Conservation (phyloP, 2,113 vertebrate species). For the Cryptotis parvus region DNA sequence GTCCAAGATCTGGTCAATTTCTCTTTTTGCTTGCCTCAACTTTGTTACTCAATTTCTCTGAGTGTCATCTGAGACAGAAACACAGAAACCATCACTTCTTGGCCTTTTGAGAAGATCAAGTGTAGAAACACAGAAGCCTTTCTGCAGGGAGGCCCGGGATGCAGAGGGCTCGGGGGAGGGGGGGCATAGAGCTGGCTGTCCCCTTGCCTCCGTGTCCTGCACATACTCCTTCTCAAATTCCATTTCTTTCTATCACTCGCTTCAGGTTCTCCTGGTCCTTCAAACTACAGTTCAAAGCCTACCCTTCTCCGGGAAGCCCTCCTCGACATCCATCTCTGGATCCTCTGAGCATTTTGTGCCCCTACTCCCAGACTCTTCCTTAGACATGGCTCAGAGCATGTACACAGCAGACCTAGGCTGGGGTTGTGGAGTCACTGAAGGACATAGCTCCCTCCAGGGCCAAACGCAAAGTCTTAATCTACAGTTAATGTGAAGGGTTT, state of each 20-base stretch:
- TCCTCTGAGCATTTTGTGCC: not conserved
- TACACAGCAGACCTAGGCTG: not conserved
- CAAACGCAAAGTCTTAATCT: not conserved
- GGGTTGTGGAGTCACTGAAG: not conserved
- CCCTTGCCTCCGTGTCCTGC: not conserved
- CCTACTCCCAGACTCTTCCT: not conserved
- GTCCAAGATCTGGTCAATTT: not conserved
- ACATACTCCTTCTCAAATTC: not conserved
- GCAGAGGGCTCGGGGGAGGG: not conserved
- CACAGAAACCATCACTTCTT: too few species aligned
- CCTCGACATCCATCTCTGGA: not conserved
- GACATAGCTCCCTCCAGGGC: not conserved
- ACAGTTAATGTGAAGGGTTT: too few species aligned
- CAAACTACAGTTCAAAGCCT: not conserved
- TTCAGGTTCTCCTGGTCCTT: not conserved
- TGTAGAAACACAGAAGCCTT: not conserved
- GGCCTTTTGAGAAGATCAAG: too few species aligned
- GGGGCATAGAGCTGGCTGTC: not conserved
- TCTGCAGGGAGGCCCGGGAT: not conserved
- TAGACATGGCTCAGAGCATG: not conserved
- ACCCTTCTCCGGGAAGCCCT: constrained; percentile 18
- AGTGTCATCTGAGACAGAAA: not conserved
- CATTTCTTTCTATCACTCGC: not conserved
- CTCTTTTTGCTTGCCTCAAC: not conserved
- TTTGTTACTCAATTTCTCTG: constrained; percentile 22